Evolutionary conservation across 2,888 invertebrate species (phyloP), one percentile per base, ranked within the genome.

Genomic region (Coecobrya sp.): DNA sequence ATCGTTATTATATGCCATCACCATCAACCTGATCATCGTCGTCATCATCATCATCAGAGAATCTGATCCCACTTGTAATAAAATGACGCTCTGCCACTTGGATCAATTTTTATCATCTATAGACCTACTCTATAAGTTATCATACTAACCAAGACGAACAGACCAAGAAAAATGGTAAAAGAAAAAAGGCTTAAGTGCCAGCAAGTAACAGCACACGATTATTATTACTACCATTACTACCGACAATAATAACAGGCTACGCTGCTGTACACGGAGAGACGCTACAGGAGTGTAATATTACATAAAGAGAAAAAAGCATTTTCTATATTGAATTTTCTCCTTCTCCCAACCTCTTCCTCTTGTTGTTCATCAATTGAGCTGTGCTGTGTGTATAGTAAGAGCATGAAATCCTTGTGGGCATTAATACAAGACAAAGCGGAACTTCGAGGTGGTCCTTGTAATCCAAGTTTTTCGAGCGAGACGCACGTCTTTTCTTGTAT

Each of bases 21-120:
- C 36, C 84, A 19, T 36, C 42, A 62, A 19, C n/a, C n/a, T n/a
- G n/a, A 16, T 55, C 0, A 55, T n/a, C 55, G n/a, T 55, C 55
- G 19, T 55, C n/a, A 25, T 49, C 27, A 45, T 49, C 84, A 36
- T 62, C 84, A 19, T 36, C 42, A 62, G 8, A 10, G 27, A 45
- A 22, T 68, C 45, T 68, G 68, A 85, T 85, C 85, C 68, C 65
- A 68, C 49, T 85, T 85, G 68, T 68, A 85, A 85, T 85, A 85
- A 85, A 85, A 76, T 49, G 42, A 16, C 30, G 55, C 59, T 55
- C 55, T 25, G 25, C 45, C 22, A 68, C 27, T 68, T 7, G 70
- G 70, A 70, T 70, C 70, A 70, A 70, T 42, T 70, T 70, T 70
- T 70, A 70, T n/a, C 70, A 27, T 42, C 27, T 8, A 70, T 36